A percentile compares a stretch with the other conserved stretches of the same genome.
These are phyloP conservation scores for Buathra laborator DNA, from an alignment of 2,888 invertebrate species.

Conservation along the genomic window DNA sequence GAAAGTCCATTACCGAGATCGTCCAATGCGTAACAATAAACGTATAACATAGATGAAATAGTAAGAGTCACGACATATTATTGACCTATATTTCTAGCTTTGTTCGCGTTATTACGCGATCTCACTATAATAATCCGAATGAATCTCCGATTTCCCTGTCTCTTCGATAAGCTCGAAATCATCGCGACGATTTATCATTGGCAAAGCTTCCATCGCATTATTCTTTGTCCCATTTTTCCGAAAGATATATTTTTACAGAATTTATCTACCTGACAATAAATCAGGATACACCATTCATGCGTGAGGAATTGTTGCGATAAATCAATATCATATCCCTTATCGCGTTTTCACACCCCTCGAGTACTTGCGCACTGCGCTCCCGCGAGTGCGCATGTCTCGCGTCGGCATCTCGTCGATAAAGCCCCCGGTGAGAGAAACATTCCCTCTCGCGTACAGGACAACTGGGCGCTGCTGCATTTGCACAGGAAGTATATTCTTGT, in stretches of 20 bases:
- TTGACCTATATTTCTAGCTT: no score
- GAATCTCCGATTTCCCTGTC: background rate
- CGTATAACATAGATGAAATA: no score
- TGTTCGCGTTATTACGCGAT: no score
- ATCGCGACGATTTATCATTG: background rate
- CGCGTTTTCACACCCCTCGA: conserved; percentile 47
- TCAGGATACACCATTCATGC: conserved; percentile 39
- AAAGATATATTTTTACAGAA: conserved; percentile 5
- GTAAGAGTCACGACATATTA: no score
- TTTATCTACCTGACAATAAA: conserved; percentile 44
- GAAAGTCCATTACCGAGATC: no score
- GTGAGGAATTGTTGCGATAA: conserved; percentile 24
- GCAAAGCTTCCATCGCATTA: background rate
- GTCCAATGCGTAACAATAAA: no score
- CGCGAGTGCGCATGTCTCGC: conserved; percentile 51
- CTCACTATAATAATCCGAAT: no score
- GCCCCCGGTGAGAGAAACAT: background rate
- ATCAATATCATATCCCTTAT: conserved; percentile 65
- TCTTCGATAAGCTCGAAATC: background rate
- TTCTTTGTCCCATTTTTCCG: background rate
- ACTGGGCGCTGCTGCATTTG: conserved; percentile 6
- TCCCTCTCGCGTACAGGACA: background rate
- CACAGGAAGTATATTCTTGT: conserved; percentile 31
- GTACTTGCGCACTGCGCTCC: conserved; percentile 54
- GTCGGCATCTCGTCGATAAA: conserved; percentile 58